Evolutionary conservation across 2,113 vertebrate genomes (phyloP), one percentile per base, ranked within the genome.

Genomic region (Bombycilla garrulus): DNA sequence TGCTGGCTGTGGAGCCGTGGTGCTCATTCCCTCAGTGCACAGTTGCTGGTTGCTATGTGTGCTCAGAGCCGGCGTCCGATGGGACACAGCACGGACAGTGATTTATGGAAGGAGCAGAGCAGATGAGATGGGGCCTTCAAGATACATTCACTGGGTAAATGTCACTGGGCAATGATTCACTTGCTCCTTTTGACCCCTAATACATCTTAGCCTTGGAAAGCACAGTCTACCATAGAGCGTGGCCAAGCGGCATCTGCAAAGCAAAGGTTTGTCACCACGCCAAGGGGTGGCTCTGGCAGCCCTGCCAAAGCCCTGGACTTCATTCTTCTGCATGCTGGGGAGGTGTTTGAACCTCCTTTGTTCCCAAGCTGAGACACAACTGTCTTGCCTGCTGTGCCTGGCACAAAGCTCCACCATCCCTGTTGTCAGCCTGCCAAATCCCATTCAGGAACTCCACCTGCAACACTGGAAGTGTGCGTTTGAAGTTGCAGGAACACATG

Each of bases 101-200:
- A 94, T 84, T 93, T 88, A 92, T 86, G 71, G 88, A 70, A 50
- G 77, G 90, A 96, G 71, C 36, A 64, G 22, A 74, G 72, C 71
- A 81, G 85, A 74, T 94, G 90, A 96, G 90, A 83, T 88, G 80
- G 67, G 81, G 64, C 88, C 76, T 83, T 87, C 3, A 1, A 12
- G 17, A 67, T 86, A 56, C 36, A 17, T 94, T 90, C 18, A 5
- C 82, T 81, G 94, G 51, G 72, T 93, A 96, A 97, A 94, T 94
- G 82, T 95, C 94, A 93, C 42, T 6, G 2, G 65, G 82, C 51
- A 81, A 23, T 86, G 86, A 92, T 86, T 93, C 76, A 61, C 82
- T 60, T 93, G 76, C 82, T 91, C 35, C 2, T 92, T 66, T 72
- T 95, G 94, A 95, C 96, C 91, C 72, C 67, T 54, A 38, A 84